Base-by-base conservation (phyloP, 1,140 invertebrate genomes). In the Streblospio benedicti region DNA sequence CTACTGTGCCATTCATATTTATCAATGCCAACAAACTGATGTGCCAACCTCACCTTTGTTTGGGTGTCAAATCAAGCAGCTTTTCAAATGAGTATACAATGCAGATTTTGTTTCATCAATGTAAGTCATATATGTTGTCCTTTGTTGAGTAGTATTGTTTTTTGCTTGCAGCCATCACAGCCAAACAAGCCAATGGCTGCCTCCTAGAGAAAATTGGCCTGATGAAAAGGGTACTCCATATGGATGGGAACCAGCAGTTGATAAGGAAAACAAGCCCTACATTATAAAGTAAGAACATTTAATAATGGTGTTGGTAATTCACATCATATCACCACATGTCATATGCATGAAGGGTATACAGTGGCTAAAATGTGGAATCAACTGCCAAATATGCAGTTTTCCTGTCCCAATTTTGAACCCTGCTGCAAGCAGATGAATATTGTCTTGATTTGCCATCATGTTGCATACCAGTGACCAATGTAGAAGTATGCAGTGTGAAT, bases 211-310 rank as follows among this genome's bases (percentile, higher is more conserved):
- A 70, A 85, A 85, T 66, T 91, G 89, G 89, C 80, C 73, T 32
- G 64, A 69, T 18, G 81, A 76, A 47, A 76, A 69, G 18, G 81
- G 76, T 49, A 77, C 79, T 52, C 90, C 90, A 0, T 93, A 89
- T 71, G 91, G 91, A 2, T 93, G 90, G 90, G 91, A 94, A 76
- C 81, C 85, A 65, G 90, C 89, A 18, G 74, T 86, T 18, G 88
- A 89, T 77, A 82, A 82, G 67, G 83, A 87, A 62, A 87, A 87
- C 56, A 86, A 87, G 73, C 82, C 84, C 47, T 93, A 93, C 76
- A 93, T 85, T 70, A 90, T 93, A 76, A 93, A 93, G 91, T 93
- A 77, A 86, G 86, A 83, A 43, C 30, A n/a, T 41, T 45, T n/a
- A 12, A 50, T n/a, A 5, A 30, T 30, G 50, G 18, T 52, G 50